phyloP scores from a whole-genome alignment of 1,140 invertebrate species.

The Drosophila punjabiensis region DNA sequence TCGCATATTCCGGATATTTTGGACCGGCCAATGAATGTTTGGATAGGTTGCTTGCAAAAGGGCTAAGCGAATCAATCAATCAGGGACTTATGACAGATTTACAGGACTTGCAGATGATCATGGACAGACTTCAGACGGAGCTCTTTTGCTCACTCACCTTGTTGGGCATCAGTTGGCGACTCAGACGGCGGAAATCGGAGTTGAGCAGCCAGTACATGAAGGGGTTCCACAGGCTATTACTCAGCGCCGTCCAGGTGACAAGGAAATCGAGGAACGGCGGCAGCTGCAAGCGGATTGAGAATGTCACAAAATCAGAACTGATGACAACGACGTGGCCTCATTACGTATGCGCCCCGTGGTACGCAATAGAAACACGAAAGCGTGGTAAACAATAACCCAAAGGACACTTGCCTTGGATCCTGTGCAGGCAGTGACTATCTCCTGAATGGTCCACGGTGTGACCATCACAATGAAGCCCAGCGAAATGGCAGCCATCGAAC shows the following conservation, averaged over 20 bases:
- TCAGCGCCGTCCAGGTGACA: conserved; percentile 93
- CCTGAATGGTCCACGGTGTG: conserved; percentile 94
- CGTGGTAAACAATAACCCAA: background rate
- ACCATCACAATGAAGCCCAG: conserved; percentile 95
- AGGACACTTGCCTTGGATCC: conserved; percentile 88
- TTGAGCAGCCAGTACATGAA: conserved; percentile 95
- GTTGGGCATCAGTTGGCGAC: conserved; percentile 90
- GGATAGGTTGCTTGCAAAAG: conserved; percentile 11
- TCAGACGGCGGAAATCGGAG: conserved; percentile 93
- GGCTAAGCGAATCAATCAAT: conserved; percentile 57
- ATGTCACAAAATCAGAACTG: conserved; percentile 41
- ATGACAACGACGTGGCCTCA: conserved; percentile 42
- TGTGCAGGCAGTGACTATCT: conserved; percentile 94
- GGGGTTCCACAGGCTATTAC: conserved; percentile 95
- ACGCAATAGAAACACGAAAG: conserved; percentile 13
- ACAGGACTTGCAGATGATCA: conserved; percentile 26
- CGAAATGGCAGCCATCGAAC: conserved; percentile 95
- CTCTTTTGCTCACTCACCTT: conserved; percentile 87
- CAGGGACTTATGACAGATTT: conserved; percentile 48
- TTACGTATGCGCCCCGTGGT: conserved; percentile 67
- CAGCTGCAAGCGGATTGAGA: conserved; percentile 86
- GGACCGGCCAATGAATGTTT: conserved; percentile 25
- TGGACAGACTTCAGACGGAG: background rate
- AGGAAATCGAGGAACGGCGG: conserved; percentile 92
- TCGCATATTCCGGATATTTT: conserved; percentile 16